phyloP scores from a whole-genome alignment of 2,888 invertebrate genomes.

The Cantharis lateralis region DNA sequence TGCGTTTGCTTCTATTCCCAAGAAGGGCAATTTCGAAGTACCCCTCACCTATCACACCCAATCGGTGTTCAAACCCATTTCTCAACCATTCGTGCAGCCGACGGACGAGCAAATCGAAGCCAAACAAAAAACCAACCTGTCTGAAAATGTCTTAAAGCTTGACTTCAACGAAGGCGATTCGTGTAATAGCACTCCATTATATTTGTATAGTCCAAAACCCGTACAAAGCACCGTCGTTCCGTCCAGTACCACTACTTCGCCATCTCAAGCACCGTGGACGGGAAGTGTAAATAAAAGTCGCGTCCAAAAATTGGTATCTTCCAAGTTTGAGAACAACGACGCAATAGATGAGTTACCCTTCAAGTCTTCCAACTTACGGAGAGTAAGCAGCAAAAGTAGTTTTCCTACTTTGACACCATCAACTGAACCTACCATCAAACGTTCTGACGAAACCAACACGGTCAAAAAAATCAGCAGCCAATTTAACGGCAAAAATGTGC shows the following conservation, averaged over 20 bases:
- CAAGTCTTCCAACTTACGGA: slow-evolving; percentile 34
- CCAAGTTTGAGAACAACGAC: slow-evolving; percentile 59
- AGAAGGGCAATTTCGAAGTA: slow-evolving; percentile 50
- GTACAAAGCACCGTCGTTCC: slow-evolving; percentile 32
- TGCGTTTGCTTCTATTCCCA: slow-evolving; percentile 69
- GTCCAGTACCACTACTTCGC: slow-evolving; percentile 6
- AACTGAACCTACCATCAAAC: slow-evolving; percentile 38
- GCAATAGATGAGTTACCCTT: slow-evolving; percentile 31
- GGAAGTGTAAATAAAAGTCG: slow-evolving; percentile 55
- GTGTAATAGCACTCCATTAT: slow-evolving; percentile 41
- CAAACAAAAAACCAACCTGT: slow-evolving; percentile 54
- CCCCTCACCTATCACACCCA: slow-evolving; percentile 25
- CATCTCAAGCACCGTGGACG: slow-evolving; percentile 56
- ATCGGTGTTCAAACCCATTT: background rate
- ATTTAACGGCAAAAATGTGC: slow-evolving; percentile 42
- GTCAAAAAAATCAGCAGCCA: slow-evolving; percentile 53
- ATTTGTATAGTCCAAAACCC: slow-evolving; percentile 53
- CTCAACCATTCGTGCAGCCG: slow-evolving; percentile 34
- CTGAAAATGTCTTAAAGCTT: slow-evolving; percentile 18
- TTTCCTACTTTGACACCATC: slow-evolving; percentile 11
- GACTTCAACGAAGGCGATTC: slow-evolving; percentile 25
- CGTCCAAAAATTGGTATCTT: slow-evolving; percentile 59
- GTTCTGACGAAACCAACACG: slow-evolving; percentile 40
- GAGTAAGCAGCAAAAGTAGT: slow-evolving; percentile 47
- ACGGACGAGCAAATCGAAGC: slow-evolving; percentile 40